A percentile compares a stretch with the other conserved stretches of the same genome.
These are phyloP conservation scores for Notarius quadriscutis DNA, from an alignment of 2,113 vertebrate species.

Conservation along the genomic window DNA sequence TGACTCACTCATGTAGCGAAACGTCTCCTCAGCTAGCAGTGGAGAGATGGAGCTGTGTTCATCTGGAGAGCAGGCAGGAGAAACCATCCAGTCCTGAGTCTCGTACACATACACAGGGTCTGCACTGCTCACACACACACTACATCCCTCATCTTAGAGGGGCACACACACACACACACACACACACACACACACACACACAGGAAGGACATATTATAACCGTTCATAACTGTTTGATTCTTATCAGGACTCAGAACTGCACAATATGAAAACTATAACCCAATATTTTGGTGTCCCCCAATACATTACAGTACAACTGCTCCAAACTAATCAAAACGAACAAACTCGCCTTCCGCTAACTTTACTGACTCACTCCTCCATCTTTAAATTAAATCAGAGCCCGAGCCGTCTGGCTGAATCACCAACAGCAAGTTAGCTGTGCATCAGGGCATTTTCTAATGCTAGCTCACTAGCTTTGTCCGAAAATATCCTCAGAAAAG, in stretches of 20 bases:
- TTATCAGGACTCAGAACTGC: no score
- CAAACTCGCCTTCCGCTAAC: no score
- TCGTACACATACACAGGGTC: constrained; percentile 88
- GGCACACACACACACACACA: not conserved
- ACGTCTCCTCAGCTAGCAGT: constrained; percentile 81
- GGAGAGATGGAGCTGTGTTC: constrained; percentile 74
- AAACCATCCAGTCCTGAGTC: constrained; percentile 82
- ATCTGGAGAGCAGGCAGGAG: constrained; percentile 68
- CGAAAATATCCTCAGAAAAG: not conserved
- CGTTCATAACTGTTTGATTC: no score
- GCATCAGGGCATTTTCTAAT: not conserved
- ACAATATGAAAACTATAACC: no score
- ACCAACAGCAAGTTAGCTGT: no score
- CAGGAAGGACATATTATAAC: not conserved
- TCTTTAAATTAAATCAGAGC: no score
- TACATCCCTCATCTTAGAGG: constrained; percentile 35
- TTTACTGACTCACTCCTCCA: no score
- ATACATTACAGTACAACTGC: no score
- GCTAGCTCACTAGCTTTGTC: not conserved
- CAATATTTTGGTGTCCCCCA: no score
- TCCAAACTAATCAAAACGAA: no score
- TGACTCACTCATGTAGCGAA: constrained; percentile 91
- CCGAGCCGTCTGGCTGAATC: no score
- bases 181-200: constrained; percentile 20
- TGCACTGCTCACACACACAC: constrained; percentile 56